phyloP scores from a whole-genome alignment of 1,140 invertebrate species.

The Drosophila micromelanica region DNA sequence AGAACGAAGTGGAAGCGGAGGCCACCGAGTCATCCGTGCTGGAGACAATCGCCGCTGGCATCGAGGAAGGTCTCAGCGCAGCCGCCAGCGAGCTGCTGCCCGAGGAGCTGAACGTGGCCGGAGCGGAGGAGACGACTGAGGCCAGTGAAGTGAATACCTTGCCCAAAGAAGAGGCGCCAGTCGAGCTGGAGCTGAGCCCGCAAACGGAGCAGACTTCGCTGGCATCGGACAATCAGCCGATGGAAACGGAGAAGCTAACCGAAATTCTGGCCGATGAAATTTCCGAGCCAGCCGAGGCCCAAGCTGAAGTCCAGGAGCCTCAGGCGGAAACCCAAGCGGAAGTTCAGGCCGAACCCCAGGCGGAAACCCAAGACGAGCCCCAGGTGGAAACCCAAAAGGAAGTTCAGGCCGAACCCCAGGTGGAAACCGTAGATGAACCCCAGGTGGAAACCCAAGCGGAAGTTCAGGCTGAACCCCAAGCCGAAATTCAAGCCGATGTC shows the following conservation, averaged over 20 bases:
- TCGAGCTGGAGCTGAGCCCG: too few relatives aligned
- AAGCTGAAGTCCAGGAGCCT: neutral
- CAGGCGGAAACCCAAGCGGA: neutral
- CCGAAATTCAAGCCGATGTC: neutral
- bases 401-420: neutral
- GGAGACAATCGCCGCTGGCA: slow-evolving; percentile 47
- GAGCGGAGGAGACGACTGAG: slow-evolving; percentile 6
- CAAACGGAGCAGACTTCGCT: neutral
- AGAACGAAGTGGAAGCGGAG: slow-evolving; percentile 55
- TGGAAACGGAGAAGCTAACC: neutral
- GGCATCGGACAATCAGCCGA: neutral
- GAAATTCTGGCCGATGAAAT: slow-evolving; percentile 12
- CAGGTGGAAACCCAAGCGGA: neutral
- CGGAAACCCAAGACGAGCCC: neutral
- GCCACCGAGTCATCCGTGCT: slow-evolving; percentile 60
- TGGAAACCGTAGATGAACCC: neutral
- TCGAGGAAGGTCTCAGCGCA: slow-evolving; percentile 62
- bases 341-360: neutral
- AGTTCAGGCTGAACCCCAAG: neutral
- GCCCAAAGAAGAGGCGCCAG: neutral
- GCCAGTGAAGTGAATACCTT: neutral
- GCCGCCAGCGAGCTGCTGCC: slow-evolving; percentile 60
- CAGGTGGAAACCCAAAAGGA: neutral
- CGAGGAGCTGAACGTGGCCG: slow-evolving; percentile 37
- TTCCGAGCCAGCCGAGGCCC: neutral